Percentiles rank a stretch among this genome's conserved stretches.
These are phyloP conservation scores for Sorex fumeus DNA, from an alignment of 2,113 vertebrate species.

Conservation along the genomic window DNA sequence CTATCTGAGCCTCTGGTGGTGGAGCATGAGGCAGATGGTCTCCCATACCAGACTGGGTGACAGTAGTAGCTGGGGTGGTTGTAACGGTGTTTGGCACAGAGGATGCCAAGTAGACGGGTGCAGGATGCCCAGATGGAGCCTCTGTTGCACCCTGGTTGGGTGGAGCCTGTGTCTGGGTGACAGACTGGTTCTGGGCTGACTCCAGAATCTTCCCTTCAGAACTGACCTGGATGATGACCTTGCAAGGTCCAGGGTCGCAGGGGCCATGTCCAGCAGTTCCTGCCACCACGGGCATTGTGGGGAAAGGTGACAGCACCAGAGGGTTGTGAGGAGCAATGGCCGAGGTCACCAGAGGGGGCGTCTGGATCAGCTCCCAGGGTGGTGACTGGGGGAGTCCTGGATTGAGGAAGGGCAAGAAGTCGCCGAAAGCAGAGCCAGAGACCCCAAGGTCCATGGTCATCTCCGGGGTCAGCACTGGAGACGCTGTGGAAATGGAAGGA, in stretches of 20 bases:
- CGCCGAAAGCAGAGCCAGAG: neutral
- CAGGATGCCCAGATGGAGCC: neutral
- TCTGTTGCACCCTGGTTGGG: neutral
- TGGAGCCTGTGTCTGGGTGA: neutral
- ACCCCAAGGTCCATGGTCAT: neutral
- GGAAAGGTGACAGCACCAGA: conserved; percentile 42
- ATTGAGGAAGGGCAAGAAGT: neutral
- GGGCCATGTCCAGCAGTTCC: neutral
- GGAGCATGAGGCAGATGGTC: neutral
- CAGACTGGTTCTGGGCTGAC: neutral
- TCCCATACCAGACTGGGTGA: neutral
- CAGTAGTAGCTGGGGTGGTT: neutral
- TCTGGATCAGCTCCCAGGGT: neutral
- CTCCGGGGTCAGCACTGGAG: neutral
- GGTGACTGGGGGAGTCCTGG: neutral
- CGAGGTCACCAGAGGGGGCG: fast-evolving
- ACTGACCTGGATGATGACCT: conserved; percentile 45
- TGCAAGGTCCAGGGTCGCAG: neutral
- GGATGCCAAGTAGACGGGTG: neutral
- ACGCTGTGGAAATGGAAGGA: conserved; percentile 54
- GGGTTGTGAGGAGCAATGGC: neutral
- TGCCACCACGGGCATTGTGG: neutral
- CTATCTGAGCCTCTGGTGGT: conserved; percentile 1
- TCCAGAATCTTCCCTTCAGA: neutral
- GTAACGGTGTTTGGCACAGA: neutral